Percentiles rank a stretch among this genome's conserved stretches.
Evolutionary conservation across 2,888 invertebrate species (phyloP).

Genomic region (Drosophila gaucha): DNA sequence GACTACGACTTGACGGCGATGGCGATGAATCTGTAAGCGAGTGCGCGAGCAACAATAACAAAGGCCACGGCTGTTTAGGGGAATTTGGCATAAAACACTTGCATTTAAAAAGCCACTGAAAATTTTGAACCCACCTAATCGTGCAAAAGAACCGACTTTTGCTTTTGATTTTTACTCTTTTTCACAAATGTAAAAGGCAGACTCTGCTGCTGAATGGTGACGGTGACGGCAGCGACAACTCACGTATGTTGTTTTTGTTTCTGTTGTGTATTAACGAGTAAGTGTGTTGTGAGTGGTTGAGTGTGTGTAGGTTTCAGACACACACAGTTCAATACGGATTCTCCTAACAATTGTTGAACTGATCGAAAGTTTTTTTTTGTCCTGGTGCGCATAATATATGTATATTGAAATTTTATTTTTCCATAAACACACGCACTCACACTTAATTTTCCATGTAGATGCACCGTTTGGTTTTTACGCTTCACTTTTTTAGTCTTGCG

Average conservation of each 20-base stretch:
- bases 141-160: slow-evolving; percentile 52
- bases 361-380: slow-evolving; percentile 33
- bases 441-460: slow-evolving; percentile 64
- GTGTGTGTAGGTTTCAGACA: slow-evolving; percentile 37
- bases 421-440: slow-evolving; percentile 68
- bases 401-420: slow-evolving; percentile 48
- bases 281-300: slow-evolving; percentile 35
- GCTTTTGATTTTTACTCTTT: slow-evolving; percentile 52
- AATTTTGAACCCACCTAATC: slow-evolving; percentile 59
- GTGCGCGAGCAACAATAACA: slow-evolving; percentile 55
- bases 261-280: slow-evolving; percentile 48
- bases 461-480: slow-evolving; percentile 70
- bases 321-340: slow-evolving; percentile 43
- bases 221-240: slow-evolving; percentile 73
- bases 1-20: not conserved
- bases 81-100: slow-evolving; percentile 51
- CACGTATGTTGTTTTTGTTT: slow-evolving; percentile 70
- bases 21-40: slow-evolving; percentile 37
- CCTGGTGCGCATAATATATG: slow-evolving; percentile 46
- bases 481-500: slow-evolving; percentile 70
- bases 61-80: slow-evolving; percentile 58
- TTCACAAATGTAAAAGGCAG: slow-evolving; percentile 56
- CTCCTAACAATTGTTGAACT: slow-evolving; percentile 39
- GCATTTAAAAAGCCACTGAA: slow-evolving; percentile 29
- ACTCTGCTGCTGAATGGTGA: slow-evolving; percentile 51